Conservation (phyloP, 92 coral and sea anemone genomes). For the Bergia puertoricense region DNA sequence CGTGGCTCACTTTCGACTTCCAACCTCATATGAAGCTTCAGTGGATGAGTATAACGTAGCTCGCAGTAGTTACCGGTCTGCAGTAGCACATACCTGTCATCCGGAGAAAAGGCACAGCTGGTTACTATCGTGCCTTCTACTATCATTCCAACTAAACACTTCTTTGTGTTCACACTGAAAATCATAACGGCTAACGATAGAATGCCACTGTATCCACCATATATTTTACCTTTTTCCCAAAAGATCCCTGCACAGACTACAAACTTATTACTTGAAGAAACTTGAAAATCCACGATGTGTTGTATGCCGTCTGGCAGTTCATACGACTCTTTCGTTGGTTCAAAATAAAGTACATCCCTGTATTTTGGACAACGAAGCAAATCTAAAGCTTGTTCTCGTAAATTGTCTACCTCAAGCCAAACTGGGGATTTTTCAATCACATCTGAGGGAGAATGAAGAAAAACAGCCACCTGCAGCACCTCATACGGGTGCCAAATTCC, state of each 20-base stretch:
- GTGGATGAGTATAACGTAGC: not conserved
- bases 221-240: not conserved
- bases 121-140: not conserved
- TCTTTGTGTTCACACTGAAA: not conserved
- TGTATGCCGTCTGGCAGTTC: not conserved
- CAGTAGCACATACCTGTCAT: not conserved
- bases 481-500: no score
- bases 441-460: not conserved
- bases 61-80: not conserved
- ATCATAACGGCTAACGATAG: not conserved
- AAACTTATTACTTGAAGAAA: not conserved
- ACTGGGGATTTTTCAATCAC: not conserved
- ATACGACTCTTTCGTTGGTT: not conserved
- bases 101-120: not conserved
- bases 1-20: not conserved
- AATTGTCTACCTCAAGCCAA: not conserved
- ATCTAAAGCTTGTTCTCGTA: not conserved
- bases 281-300: not conserved
- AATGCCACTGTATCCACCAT: not conserved
- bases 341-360: not conserved
- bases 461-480: not conserved
- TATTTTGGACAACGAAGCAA: not conserved
- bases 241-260: not conserved
- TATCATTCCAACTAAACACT: not conserved
- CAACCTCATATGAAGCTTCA: not conserved